Conservation (phyloP, 2,888 invertebrate species). For the Dolomedes plantarius region DNA sequence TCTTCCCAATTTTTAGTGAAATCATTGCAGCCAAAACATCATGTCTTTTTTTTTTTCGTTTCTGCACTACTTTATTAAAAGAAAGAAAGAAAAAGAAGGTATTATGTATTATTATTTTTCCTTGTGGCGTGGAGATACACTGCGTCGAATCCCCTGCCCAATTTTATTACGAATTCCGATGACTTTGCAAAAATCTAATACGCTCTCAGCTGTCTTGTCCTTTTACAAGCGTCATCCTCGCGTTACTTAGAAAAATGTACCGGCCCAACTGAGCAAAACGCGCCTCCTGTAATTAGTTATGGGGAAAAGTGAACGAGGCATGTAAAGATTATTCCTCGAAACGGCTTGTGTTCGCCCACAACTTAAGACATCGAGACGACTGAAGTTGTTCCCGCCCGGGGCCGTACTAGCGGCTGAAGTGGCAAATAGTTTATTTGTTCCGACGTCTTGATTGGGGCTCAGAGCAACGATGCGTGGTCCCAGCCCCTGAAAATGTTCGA, state of each 20-base stretch:
- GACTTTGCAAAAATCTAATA: not conserved
- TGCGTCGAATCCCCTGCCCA: no score
- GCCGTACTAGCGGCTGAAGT: not conserved
- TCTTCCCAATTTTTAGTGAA: no score
- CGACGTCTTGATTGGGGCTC: constrained; percentile 1
- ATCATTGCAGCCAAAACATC: no score
- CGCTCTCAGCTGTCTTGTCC: not conserved
- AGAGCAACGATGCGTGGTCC: not conserved
- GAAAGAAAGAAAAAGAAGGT: no score
- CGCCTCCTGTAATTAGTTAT: not conserved
- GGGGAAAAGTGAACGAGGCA: constrained; percentile 12
- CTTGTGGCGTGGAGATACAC: no score
- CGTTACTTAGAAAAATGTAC: not conserved
- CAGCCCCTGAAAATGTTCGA: not conserved
- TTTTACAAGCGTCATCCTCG: not conserved
- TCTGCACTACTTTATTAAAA: no score
- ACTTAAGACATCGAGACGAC: not conserved
- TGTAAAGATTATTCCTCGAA: not conserved
- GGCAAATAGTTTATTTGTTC: not conserved
- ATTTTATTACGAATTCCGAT: no score
- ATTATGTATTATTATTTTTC: no score
- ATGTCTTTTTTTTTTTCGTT: no score
- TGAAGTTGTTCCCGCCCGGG: not conserved
- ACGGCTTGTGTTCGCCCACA: not conserved
- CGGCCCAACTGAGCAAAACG: not conserved